These are phyloP conservation scores for Vireo altiloquus DNA, from an alignment of 2,113 vertebrate species.

Conservation along the genomic window DNA sequence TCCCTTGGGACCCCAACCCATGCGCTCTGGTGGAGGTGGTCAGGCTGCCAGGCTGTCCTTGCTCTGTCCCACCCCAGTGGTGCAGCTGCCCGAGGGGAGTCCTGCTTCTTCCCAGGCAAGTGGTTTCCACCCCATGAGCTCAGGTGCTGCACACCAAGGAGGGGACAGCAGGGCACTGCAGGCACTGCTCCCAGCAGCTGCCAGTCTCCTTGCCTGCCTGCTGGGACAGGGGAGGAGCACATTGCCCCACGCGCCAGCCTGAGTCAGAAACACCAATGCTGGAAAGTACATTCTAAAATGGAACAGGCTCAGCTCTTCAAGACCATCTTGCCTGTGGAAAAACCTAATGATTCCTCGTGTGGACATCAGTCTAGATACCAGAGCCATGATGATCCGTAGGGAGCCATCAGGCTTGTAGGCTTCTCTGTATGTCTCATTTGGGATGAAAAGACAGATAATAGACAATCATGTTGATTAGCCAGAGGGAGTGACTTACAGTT, in stretches of 20 bases:
- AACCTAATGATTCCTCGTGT: not conserved
- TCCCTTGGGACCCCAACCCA: too few relatives aligned
- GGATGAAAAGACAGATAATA: not conserved
- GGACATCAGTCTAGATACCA: not conserved
- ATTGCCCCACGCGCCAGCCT: accelerated
- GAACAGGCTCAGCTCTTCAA: not conserved
- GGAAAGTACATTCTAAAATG: not conserved
- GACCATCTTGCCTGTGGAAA: not conserved
- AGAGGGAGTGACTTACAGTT: not conserved
- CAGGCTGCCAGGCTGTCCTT: not conserved
- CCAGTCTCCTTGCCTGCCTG: not conserved
- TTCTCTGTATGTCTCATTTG: not conserved
- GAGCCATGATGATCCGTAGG: not conserved
- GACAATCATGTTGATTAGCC: not conserved
- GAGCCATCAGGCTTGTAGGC: not conserved
- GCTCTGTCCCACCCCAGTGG: not conserved
- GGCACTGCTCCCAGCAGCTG: not conserved
- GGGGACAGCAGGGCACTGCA: not conserved
- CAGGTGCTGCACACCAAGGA: accelerated
- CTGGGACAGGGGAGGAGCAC: not conserved
- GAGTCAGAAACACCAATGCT: not conserved
- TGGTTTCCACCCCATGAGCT: not conserved
- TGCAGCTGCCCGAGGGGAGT: accelerated
- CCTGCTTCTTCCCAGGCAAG: accelerated
- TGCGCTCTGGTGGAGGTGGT: not conserved